These are phyloP conservation scores for Cyanistes caeruleus DNA, from an alignment of 2,113 vertebrate genomes.

Conservation along the genomic window DNA sequence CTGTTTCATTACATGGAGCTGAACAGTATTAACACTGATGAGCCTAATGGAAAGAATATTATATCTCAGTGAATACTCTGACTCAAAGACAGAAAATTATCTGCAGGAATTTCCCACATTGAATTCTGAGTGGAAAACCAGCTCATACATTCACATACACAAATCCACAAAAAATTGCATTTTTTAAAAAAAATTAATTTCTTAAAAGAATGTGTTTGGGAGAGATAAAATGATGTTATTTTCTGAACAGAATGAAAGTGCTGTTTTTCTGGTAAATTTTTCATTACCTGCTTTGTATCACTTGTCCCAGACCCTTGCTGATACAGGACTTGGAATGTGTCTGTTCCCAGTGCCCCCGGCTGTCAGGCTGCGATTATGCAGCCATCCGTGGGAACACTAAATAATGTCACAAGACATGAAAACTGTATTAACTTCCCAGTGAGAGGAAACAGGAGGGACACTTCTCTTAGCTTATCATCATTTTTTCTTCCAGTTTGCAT, in stretches of 20 bases:
- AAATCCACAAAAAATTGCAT: not conserved
- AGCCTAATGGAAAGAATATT: constrained; percentile 55
- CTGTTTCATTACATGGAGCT: constrained; percentile 39
- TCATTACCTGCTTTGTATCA: not conserved
- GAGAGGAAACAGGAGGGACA: not conserved
- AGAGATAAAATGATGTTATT: not conserved
- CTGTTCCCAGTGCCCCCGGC: not conserved
- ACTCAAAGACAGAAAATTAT: constrained; percentile 3
- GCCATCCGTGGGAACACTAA: not conserved
- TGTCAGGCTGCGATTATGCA: not conserved
- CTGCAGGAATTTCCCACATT: constrained; percentile 29
- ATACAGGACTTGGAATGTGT: not conserved
- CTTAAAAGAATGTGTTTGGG: not conserved
- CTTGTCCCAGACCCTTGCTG: not conserved
- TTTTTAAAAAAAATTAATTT: not conserved
- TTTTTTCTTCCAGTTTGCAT: not conserved
- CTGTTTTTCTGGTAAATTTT: not conserved
- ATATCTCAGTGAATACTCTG: constrained; percentile 21
- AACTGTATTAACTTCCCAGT: not conserved
- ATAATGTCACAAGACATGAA: not conserved
- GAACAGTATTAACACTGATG: constrained; percentile 45
- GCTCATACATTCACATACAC: not conserved
- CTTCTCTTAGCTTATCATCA: not conserved
- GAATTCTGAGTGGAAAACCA: not conserved
- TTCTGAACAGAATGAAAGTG: not conserved